Conservation (phyloP, 2,888 invertebrate species). For the Hemistola chrysoprasaria region DNA sequence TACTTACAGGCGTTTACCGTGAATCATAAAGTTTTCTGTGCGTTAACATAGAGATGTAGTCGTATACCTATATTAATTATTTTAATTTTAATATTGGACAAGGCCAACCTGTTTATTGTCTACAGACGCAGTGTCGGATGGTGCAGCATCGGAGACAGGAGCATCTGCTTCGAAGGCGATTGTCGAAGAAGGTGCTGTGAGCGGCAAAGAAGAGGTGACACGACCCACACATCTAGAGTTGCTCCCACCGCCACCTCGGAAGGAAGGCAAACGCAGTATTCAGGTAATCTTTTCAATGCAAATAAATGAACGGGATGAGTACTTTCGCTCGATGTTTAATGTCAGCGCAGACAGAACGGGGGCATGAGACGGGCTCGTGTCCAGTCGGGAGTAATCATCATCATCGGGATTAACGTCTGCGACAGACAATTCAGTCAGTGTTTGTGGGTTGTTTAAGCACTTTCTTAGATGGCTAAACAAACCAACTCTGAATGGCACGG, state of each 20-base stretch:
- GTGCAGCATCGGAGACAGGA: conserved; percentile 58
- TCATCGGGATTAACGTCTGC: too few species aligned
- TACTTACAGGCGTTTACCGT: too few species aligned
- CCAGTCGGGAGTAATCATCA: too few species aligned
- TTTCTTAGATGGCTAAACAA: too few species aligned
- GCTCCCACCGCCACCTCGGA: conserved; percentile 73
- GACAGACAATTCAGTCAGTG: too few species aligned
- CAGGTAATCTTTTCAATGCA: conserved; percentile 42
- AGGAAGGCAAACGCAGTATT: conserved; percentile 54
- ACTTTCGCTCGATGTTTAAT: too few species aligned
- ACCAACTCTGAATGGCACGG: too few species aligned
- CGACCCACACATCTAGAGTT: conserved; percentile 68
- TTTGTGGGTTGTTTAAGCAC: too few species aligned
- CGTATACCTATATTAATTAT: neutral
- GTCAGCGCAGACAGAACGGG: too few species aligned
- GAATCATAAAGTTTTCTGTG: too few species aligned
- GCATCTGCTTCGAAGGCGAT: conserved; percentile 61
- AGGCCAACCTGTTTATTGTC: conserved; percentile 3
- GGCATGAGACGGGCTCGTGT: too few species aligned
- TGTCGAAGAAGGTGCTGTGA: conserved; percentile 47
- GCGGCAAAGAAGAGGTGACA: conserved; percentile 42
- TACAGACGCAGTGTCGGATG: conserved; percentile 64
- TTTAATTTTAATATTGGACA: neutral
- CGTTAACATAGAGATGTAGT: too few species aligned
- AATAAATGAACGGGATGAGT: neutral